Evolutionary conservation across 2,797 vertebrate species (phyloP).

Genomic region (Pangasius djambal): DNA sequence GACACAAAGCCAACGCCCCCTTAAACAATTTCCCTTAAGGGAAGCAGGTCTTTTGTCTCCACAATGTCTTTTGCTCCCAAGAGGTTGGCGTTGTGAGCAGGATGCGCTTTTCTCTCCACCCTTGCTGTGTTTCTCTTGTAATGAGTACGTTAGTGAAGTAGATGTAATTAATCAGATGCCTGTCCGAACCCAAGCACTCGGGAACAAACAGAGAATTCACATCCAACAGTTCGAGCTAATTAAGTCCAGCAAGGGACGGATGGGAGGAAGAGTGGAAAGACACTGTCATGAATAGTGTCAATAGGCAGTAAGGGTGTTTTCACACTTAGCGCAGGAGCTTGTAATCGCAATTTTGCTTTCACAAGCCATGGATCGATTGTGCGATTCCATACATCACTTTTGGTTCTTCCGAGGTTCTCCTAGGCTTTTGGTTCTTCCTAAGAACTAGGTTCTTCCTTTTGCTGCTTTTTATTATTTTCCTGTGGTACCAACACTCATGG

Average conservation of each 20-base stretch:
- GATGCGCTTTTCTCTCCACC: background rate
- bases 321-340: background rate
- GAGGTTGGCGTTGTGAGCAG: background rate
- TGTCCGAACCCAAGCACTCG: background rate
- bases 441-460: background rate
- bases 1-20: background rate
- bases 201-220: background rate
- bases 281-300: background rate
- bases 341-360: background rate
- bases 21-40: background rate
- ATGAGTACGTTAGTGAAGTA: slow-evolving; percentile 13
- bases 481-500: background rate
- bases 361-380: background rate
- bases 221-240: background rate
- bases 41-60: too few relatives aligned
- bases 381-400: background rate
- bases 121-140: background rate
- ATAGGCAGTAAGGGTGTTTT: background rate
- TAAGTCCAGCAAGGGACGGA: background rate
- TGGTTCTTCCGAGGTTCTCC: too few relatives aligned
- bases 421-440: too few relatives aligned
- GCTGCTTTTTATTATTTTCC: background rate
- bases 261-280: background rate
- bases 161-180: slow-evolving; percentile 17
- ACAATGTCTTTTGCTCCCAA: background rate